phyloP scores from a whole-genome alignment of 2,113 vertebrate genomes.

The Gasterosteus nipponicus region DNA sequence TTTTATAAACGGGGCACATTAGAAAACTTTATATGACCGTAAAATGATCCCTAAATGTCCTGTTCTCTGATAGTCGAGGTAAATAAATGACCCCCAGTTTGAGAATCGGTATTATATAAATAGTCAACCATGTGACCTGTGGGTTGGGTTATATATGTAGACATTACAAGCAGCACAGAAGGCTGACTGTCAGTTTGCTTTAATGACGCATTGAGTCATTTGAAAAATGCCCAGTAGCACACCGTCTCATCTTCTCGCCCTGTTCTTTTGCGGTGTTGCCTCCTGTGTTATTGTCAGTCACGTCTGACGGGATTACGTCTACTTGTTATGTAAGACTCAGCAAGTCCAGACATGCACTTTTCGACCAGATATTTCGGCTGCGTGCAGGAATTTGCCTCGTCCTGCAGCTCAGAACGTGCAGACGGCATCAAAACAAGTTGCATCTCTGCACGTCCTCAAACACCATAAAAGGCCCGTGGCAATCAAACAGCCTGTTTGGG shows the following conservation, averaged over 20 bases:
- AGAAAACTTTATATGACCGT: not conserved
- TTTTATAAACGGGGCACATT: too few relatives aligned
- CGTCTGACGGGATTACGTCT: conserved; percentile 44
- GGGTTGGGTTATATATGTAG: not conserved
- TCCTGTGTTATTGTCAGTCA: conserved; percentile 45
- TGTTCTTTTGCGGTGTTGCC: conserved; percentile 3
- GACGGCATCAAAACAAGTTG: conserved; percentile 47
- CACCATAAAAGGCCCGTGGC: too few relatives aligned
- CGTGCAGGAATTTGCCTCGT: conserved; percentile 15
- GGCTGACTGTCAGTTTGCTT: not conserved
- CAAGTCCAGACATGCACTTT: conserved; percentile 67
- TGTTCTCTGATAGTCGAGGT: too few relatives aligned
- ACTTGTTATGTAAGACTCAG: conserved; percentile 66
- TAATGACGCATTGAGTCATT: not conserved
- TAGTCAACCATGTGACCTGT: not conserved
- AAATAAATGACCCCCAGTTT: not conserved
- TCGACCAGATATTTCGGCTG: conserved; percentile 13
- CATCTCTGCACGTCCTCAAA: not conserved
- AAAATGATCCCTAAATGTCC: not conserved
- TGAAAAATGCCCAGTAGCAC: not conserved
- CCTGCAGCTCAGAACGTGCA: conserved; percentile 47
- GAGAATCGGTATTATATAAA: not conserved
- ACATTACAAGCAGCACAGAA: not conserved
- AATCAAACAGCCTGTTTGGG: not conserved
- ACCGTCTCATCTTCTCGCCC: not conserved